phyloP scores from a whole-genome alignment of 2,797 vertebrate species.

The Streptopelia turtur region DNA sequence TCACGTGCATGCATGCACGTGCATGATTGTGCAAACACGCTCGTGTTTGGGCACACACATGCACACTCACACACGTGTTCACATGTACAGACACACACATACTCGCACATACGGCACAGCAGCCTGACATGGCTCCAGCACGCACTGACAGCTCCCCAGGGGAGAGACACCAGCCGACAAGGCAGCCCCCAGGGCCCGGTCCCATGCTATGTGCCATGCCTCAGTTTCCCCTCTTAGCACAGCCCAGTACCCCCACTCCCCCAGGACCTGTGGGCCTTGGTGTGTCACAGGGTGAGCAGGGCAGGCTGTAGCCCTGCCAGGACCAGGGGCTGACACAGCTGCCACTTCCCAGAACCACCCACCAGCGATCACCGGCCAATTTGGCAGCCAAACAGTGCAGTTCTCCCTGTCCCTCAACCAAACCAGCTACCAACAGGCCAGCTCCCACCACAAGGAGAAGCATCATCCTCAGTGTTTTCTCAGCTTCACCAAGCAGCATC shows the following conservation, averaged over 20 bases:
- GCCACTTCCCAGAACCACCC: background rate
- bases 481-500: background rate
- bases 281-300: accelerated
- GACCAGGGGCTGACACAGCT: background rate
- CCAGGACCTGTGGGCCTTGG: background rate
- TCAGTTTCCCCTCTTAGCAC: background rate
- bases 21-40: accelerated
- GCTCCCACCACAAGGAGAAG: background rate
- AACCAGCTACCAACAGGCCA: background rate
- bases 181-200: background rate
- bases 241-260: background rate
- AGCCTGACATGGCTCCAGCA: background rate
- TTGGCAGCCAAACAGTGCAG: background rate
- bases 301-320: background rate
- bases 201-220: background rate
- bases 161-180: accelerated
- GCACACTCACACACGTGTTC: no score
- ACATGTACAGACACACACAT: background rate
- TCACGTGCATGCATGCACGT: accelerated
- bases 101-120: background rate
- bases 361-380: accelerated
- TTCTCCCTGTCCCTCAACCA: background rate
- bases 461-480: background rate
- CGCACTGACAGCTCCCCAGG: background rate
- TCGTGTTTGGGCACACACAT: accelerated